phyloP scores from a whole-genome alignment of 23 tunicate genomes.

The Halocynthia roretzi region DNA sequence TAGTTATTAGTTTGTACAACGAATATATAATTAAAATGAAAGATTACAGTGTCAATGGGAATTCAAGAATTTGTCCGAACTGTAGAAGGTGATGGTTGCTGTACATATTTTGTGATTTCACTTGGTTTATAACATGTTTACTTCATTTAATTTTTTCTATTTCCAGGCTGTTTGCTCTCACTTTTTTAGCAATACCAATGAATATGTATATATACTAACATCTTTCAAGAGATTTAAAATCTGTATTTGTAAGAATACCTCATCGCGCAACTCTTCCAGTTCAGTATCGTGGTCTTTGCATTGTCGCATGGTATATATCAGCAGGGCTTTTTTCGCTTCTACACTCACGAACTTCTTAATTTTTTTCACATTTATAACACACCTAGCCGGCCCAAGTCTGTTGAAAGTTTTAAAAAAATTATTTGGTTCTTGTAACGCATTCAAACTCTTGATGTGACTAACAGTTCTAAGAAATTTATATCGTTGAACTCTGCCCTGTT shows the following conservation, averaged over 20 bases:
- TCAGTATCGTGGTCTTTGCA: constrained; percentile 30
- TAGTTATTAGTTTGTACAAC: no score
- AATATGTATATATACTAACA: no score
- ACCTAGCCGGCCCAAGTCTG: constrained; percentile 34
- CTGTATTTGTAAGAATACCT: constrained; percentile 12
- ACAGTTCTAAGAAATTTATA: constrained; percentile 4
- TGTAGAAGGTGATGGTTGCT: no score
- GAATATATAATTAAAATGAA: no score
- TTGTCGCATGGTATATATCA: constrained; percentile 18
- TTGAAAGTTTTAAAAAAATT: neutral
- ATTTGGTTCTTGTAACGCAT: neutral
- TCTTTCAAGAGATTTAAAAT: no score
- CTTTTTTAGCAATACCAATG: no score
- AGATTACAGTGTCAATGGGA: no score
- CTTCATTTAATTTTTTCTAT: no score
- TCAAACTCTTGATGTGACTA: neutral
- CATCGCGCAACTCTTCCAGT: constrained; percentile 28
- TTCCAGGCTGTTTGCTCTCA: no score
- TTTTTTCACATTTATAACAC: constrained; percentile 33
- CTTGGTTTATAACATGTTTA: no score
- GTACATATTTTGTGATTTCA: no score
- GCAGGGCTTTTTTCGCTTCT: neutral
- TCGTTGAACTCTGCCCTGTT: constrained; percentile 2
- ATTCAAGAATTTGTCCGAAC: no score
- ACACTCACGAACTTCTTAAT: constrained; percentile 11